Percentiles rank a stretch among this genome's conserved stretches.
These are phyloP conservation scores for Drosophila suzukii DNA, from an alignment of 1,140 invertebrate genomes.

Conservation along the genomic window DNA sequence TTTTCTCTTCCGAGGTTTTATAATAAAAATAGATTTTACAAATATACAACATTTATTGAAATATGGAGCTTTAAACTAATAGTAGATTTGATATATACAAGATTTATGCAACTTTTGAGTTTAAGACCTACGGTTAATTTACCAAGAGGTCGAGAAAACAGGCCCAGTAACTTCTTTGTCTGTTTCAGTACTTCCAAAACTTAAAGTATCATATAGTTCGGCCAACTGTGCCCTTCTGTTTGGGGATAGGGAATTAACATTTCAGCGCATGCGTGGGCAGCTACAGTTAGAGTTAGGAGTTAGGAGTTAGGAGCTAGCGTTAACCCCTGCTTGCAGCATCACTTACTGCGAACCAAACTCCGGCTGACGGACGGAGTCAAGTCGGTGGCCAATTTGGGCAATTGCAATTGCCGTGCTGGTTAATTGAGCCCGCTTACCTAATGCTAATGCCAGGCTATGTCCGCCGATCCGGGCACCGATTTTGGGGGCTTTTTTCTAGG, in stretches of 20 bases:
- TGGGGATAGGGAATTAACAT: constrained; percentile 26
- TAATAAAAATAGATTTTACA: no score
- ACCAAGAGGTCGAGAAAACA: no score
- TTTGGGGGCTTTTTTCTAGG: constrained; percentile 10
- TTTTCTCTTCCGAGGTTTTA: not conserved
- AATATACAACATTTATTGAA: no score
- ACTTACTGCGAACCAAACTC: constrained; percentile 22
- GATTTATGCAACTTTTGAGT: no score
- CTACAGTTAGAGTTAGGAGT: constrained; percentile 21
- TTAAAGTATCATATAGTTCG: not conserved
- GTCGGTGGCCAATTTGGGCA: constrained; percentile 65
- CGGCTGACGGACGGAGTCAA: constrained; percentile 41
- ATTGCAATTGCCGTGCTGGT: constrained; percentile 70
- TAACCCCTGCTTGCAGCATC: constrained; percentile 47
- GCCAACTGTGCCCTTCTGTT: constrained; percentile 40
- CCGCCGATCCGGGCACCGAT: constrained; percentile 13
- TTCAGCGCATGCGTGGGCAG: constrained; percentile 68
- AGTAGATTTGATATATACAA: no score
- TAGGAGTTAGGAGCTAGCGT: not conserved
- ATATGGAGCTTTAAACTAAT: no score
- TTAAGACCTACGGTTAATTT: no score
- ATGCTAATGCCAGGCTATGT: constrained; percentile 66
- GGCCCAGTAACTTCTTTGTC: no score
- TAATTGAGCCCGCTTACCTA: constrained; percentile 76
- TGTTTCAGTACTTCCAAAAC: not conserved